Conservation (phyloP, 2,113 vertebrate genomes). For the Pycnonotus jocosus region DNA sequence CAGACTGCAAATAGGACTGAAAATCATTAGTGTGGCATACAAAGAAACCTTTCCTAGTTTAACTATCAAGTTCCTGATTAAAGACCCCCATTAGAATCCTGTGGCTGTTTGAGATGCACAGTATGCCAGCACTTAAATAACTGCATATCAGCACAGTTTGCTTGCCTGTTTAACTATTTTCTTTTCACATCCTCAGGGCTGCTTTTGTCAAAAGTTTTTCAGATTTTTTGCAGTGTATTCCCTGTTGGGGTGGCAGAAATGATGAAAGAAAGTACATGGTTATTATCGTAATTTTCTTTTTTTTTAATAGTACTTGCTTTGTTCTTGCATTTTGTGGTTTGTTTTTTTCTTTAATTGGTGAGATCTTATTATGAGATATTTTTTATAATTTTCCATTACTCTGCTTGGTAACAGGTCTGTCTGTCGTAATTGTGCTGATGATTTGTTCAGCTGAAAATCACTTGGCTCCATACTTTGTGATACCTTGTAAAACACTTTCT, state of each 20-base stretch:
- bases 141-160: not conserved
- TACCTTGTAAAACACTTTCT: not conserved
- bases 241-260: fast-evolving
- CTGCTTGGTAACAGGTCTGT: not conserved
- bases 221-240: not conserved
- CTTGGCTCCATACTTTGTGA: not conserved
- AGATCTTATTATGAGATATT: not conserved
- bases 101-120: not conserved
- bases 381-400: not conserved
- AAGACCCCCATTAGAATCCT: not conserved
- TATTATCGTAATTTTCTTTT: not conserved
- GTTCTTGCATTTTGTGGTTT: not conserved
- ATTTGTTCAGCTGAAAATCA: not conserved
- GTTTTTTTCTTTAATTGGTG: not conserved
- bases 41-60: not conserved
- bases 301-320: not conserved
- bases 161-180: not conserved
- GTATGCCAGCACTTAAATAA: not conserved
- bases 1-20: not conserved
- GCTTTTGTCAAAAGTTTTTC: not conserved
- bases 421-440: not conserved
- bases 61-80: not conserved
- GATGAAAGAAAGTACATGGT: not conserved
- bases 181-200: not conserved
- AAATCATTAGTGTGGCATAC: not conserved